Percentiles rank a stretch among this genome's conserved stretches.
These are phyloP conservation scores for Blastomussa wellsi DNA, from an alignment of 92 coral and sea anemone species.

Conservation along the genomic window DNA sequence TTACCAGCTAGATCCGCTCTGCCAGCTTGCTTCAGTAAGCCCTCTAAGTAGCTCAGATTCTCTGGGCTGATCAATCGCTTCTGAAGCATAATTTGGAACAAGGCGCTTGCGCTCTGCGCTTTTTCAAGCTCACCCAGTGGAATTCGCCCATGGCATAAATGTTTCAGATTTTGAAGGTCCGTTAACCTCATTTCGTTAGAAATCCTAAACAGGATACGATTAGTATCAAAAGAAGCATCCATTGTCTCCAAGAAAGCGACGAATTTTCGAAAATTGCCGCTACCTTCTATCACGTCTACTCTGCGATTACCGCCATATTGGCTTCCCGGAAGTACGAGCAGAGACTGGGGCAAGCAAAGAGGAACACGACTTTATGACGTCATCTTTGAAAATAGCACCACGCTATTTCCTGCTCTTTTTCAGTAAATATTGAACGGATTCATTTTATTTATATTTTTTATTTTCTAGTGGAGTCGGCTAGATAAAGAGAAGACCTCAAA, in stretches of 20 bases:
- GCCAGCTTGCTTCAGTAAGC: slow-evolving; percentile 43
- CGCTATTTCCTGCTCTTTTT: neutral
- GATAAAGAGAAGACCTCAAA: neutral
- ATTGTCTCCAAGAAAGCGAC: neutral
- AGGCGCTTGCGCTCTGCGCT: slow-evolving; percentile 34
- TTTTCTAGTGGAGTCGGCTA: too few relatives aligned
- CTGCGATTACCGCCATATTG: slow-evolving; percentile 9
- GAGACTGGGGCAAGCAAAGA: slow-evolving; percentile 24
- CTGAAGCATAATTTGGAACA: slow-evolving; percentile 57
- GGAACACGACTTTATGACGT: neutral
- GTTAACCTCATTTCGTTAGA: slow-evolving; percentile 59
- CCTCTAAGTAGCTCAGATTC: slow-evolving; percentile 47
- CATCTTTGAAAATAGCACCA: neutral
- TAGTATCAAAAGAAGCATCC: neutral
- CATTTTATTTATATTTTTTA: neutral
- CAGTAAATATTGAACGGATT: neutral
- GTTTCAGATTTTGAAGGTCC: slow-evolving; percentile 74
- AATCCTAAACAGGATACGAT: slow-evolving; percentile 18
- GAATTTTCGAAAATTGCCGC: neutral
- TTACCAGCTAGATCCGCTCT: slow-evolving; percentile 73
- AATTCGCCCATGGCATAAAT: slow-evolving; percentile 64
- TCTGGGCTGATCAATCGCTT: slow-evolving; percentile 56
- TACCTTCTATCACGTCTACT: neutral
- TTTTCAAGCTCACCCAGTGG: slow-evolving; percentile 62
- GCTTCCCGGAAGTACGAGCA: slow-evolving; percentile 14